These are phyloP conservation scores for Synanthedon formicaeformis DNA, from an alignment of 2,888 invertebrate species.

Conservation along the genomic window DNA sequence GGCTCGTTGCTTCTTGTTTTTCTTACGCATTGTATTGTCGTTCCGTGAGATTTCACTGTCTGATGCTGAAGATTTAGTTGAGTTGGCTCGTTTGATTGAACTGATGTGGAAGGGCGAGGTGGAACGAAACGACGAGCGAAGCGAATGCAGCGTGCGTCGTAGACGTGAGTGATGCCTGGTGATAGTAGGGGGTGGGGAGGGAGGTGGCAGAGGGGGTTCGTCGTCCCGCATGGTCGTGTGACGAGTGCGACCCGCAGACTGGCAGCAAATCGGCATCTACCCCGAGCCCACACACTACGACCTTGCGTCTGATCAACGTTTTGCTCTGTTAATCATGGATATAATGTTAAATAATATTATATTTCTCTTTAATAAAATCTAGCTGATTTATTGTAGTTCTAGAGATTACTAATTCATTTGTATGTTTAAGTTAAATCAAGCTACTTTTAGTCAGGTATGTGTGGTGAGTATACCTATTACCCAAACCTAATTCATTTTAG, in stretches of 20 bases:
- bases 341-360: constrained; percentile 5
- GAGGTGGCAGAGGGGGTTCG: constrained; percentile 31
- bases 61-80: constrained; percentile 56
- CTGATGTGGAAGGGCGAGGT: constrained; percentile 66
- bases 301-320: constrained; percentile 1
- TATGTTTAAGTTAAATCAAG: too few species aligned
- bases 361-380: too few species aligned
- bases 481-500: too few species aligned
- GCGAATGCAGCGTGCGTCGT: constrained; percentile 59
- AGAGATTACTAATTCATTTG: too few species aligned
- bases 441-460: too few species aligned
- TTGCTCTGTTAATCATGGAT: constrained; percentile 33
- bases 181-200: constrained; percentile 25
- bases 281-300: constrained; percentile 1
- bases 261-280: constrained; percentile 15
- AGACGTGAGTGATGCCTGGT: constrained; percentile 46
- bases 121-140: constrained; percentile 63
- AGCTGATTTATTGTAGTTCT: too few species aligned
- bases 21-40: constrained; percentile 66
- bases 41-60: constrained; percentile 60
- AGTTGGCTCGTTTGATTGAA: constrained; percentile 55
- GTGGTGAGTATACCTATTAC: too few species aligned
- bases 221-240: constrained; percentile 45
- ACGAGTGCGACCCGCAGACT: constrained; percentile 38
- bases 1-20: constrained; percentile 58